Percentiles rank a stretch among this genome's conserved stretches.
Evolutionary conservation across 1,140 invertebrate species (phyloP).

Genomic region (Diabrotica virgifera): DNA sequence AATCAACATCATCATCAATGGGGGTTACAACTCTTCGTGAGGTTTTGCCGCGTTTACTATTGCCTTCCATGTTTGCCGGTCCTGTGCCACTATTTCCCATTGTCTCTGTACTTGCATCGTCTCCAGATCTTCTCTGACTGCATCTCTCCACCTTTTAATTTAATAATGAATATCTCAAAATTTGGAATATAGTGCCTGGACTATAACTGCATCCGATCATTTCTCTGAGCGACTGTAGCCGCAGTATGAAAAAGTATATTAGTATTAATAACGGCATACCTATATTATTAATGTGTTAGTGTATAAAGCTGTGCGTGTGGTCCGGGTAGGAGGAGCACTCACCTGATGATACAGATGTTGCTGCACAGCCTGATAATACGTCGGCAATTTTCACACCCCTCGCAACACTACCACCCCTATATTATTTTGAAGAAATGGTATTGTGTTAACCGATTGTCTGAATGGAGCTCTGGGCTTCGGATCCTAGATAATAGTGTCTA

Average conservation of each 20-base stretch:
- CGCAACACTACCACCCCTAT: background rate
- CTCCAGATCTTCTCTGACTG: no score
- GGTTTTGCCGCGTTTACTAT: no score
- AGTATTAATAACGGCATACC: slow-evolving; percentile 45
- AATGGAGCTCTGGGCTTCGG: background rate
- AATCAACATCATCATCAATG: no score
- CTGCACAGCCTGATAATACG: background rate
- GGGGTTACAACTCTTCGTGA: no score
- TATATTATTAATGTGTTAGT: slow-evolving; percentile 43
- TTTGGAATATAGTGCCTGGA: no score
- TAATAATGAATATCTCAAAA: no score
- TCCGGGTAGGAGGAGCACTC: slow-evolving; percentile 34
- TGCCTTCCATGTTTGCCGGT: no score
- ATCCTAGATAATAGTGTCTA: background rate
- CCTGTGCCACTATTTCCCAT: no score
- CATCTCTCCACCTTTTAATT: no score
- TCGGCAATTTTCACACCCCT: background rate
- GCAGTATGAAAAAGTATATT: slow-evolving; percentile 44
- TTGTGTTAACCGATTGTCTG: background rate
- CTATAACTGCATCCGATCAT: slow-evolving; percentile 3
- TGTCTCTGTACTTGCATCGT: no score
- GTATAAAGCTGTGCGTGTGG: slow-evolving; percentile 43
- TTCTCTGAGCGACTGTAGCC: slow-evolving; percentile 33
- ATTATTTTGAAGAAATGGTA: background rate
- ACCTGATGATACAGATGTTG: slow-evolving; percentile 38